phyloP scores from a whole-genome alignment of 2,888 invertebrate species.

The Yponomeuta evonymella region DNA sequence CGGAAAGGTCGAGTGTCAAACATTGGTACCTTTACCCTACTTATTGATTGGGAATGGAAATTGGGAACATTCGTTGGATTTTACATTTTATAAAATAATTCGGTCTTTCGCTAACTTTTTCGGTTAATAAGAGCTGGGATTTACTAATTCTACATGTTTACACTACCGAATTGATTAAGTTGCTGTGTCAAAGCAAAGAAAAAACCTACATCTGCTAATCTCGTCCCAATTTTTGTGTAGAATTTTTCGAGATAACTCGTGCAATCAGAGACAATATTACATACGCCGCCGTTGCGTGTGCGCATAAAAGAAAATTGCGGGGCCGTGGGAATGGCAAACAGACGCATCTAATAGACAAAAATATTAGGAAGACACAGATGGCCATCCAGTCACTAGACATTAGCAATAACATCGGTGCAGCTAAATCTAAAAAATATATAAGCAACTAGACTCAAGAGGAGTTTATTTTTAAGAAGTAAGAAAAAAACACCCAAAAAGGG shows the following conservation, averaged over 20 bases:
- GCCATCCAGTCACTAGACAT: no score
- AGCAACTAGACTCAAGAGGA: no score
- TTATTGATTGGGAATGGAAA: neutral
- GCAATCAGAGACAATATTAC: constrained; percentile 11
- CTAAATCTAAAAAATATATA: no score
- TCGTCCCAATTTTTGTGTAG: neutral
- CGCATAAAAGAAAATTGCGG: constrained; percentile 9
- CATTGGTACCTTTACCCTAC: constrained; percentile 3
- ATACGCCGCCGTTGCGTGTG: constrained; percentile 3
- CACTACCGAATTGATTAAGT: no score
- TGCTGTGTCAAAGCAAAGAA: neutral
- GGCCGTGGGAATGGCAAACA: constrained; percentile 21
- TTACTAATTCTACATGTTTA: no score
- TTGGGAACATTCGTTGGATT: neutral
- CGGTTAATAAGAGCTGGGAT: no score
- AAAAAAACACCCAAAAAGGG: no score
- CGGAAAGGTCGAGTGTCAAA: constrained; percentile 2
- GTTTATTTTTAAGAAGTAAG: no score
- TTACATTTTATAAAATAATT: neutral
- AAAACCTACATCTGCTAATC: neutral
- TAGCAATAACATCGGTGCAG: no score
- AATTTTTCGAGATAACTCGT: neutral
- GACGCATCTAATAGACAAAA: constrained; percentile 1
- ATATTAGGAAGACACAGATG: neutral
- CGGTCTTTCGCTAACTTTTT: no score